Base-by-base conservation (phyloP, 2,113 vertebrate species). In the Toxotes chatareus region DNA sequence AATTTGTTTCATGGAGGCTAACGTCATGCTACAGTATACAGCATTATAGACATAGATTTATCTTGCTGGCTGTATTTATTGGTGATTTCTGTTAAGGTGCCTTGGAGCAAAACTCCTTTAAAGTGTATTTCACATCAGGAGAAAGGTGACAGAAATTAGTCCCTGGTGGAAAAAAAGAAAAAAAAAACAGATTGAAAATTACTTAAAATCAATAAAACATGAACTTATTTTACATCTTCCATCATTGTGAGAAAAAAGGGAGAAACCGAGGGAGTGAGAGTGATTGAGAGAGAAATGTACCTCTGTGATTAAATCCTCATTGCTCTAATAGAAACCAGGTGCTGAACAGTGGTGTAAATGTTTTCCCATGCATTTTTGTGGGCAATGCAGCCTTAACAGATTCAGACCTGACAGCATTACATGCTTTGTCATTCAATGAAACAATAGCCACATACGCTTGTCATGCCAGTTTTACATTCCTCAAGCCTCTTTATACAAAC, bases 311-410 rank as follows among this genome's bases (percentile, higher is more conserved):
- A 94, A 92, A 95, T 93, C 88, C 94, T 90, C 63, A 38, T 83
- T 85, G 75, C 85, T 80, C 69, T 97, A 96, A 97, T 96, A 86
- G 91, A 94, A 94, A 93, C 95, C 96, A 96, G 95, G 94, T 96
- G 96, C 74, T 86, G 89, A 79, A 91, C 63, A 74, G 76, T 67
- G 85, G 88, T 92, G 91, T 92, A 89, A 95, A 95, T 95, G 93
- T 79, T 92, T 96, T 96, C 95, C 93, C 95, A 95, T 94, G 94
- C 89, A 92, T 91, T 88, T 94, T 87, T 94, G 79, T 82, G 86
- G 85, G 67, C 89, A 80, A 60, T 36, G 49, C 80, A 75, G 87
- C 78, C 77, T 89, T 62, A 90, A 85, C 78, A 91, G 85, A 90
- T 91, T 86, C 81, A 77, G 87, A 85, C 92, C 85, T 91, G 93